These are phyloP conservation scores for Argentina silus DNA, from an alignment of 2,797 vertebrate species.

Conservation along the genomic window DNA sequence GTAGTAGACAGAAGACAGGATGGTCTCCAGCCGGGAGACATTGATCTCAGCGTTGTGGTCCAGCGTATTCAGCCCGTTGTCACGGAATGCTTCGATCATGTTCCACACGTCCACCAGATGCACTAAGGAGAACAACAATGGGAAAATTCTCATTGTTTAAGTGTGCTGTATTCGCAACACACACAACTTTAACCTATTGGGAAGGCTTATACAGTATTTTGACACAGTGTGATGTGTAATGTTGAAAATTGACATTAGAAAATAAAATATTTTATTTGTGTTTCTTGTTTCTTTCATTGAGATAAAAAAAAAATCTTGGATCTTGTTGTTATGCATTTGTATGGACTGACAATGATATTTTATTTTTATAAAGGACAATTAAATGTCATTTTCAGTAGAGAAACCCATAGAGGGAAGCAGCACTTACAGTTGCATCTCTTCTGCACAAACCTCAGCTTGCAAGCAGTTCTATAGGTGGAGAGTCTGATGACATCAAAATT, in stretches of 20 bases:
- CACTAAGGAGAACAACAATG: slow-evolving; percentile 70
- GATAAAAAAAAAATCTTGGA: too few relatives aligned
- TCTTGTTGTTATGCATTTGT: too few relatives aligned
- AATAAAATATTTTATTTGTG: too few relatives aligned
- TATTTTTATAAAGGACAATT: too few relatives aligned
- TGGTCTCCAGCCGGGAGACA: slow-evolving; percentile 95
- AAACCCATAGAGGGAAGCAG: background rate
- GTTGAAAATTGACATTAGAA: background rate
- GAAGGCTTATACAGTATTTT: background rate
- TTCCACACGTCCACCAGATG: slow-evolving; percentile 99
- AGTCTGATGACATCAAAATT: slow-evolving; percentile 97
- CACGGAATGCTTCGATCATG: slow-evolving; percentile 98
- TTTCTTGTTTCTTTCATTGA: too few relatives aligned
- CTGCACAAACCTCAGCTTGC: slow-evolving; percentile 95
- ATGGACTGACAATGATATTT: too few relatives aligned
- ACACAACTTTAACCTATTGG: background rate
- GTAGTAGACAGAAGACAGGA: slow-evolving; percentile 97
- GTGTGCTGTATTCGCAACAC: background rate
- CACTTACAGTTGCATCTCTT: slow-evolving; percentile 96
- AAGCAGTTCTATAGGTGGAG: slow-evolving; percentile 96
- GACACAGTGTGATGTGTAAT: background rate
- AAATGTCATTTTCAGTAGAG: background rate
- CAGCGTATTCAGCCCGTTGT: slow-evolving; percentile 96
- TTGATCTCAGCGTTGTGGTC: slow-evolving; percentile 92
- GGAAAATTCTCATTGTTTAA: background rate